Evolutionary conservation across 2,797 vertebrate genomes (phyloP), one percentile per base, ranked within the genome.

Genomic region (Dendrocincla fuliginosa): DNA sequence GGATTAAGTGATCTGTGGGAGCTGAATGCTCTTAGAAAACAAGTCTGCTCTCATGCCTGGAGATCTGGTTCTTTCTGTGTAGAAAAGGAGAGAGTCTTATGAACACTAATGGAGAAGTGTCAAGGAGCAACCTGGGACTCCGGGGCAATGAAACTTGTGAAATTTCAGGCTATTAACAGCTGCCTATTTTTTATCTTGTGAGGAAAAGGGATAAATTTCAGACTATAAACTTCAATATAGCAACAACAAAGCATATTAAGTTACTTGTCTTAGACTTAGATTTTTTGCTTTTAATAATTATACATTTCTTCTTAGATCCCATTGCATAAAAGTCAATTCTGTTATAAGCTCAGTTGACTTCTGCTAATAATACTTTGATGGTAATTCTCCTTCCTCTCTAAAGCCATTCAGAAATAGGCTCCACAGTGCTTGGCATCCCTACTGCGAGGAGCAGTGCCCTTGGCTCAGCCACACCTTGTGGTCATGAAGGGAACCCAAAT

Each of bases 271-370:
- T 64, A 68, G 49, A 50, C 78, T 78, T 64, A 71, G 53, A n/a
- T n/a, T n/a, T n/a, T n/a, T 77, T 83, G 32, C 28, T 94, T 87
- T 85, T 55, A 33, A 71, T 77, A 11, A 84, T 50, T 74, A 49
- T 74, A 30, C 0, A 10, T 80, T 86, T 88, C 17, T 80, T 89
- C 49, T 70, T 68, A 56, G 49, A 70, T 64, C 16, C 6, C 7
- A 11, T 35, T 60, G 41, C 15, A 85, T 70, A 61, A 87, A 83
- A 46, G 5, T 12, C 16, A 76, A 16, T 33, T 77, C 44, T 65
- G 8, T 75, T 79, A 35, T 33, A 74, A 91, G 60, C 33, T 8
- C 33, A 22, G 44, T 8, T 77, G 76, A 52, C 5, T 77, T 69
- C 37, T 79, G 50, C 47, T 91, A 14, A 8, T 63, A 47, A 25